phyloP scores from a whole-genome alignment of 2,113 vertebrate genomes.

The Thunnus maccoyii region DNA sequence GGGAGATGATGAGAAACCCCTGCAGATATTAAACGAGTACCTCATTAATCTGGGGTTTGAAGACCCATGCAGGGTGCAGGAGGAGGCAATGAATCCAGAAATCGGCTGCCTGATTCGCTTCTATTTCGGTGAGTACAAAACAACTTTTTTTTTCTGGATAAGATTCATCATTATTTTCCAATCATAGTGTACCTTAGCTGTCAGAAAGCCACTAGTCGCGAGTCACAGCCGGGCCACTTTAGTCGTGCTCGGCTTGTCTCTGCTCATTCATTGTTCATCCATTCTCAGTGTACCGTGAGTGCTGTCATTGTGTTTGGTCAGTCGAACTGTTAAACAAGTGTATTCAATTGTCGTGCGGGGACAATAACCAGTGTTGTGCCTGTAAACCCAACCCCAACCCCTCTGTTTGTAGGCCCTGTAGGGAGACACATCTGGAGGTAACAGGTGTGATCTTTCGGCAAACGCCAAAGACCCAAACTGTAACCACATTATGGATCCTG shows the following conservation, averaged over 20 bases:
- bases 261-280: slow-evolving; percentile 64
- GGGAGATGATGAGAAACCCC: slow-evolving; percentile 89
- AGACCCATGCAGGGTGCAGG: slow-evolving; percentile 91
- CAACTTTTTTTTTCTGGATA: not conserved
- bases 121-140: slow-evolving; percentile 88
- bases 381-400: slow-evolving; percentile 37
- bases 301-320: slow-evolving; percentile 73
- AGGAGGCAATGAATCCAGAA: slow-evolving; percentile 93
- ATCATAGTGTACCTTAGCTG: not conserved
- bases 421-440: slow-evolving; percentile 75
- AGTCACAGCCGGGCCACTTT: slow-evolving; percentile 24
- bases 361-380: slow-evolving; percentile 69
- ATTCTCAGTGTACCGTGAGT: slow-evolving; percentile 57
- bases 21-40: slow-evolving; percentile 93
- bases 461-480: slow-evolving; percentile 1
- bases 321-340: slow-evolving; percentile 66
- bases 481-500: not conserved
- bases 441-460: slow-evolving; percentile 66
- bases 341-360: slow-evolving; percentile 60
- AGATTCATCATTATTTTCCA: not conserved
- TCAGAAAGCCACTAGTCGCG: slow-evolving; percentile 13
- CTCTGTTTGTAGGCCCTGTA: slow-evolving; percentile 28
- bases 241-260: slow-evolving; percentile 31
- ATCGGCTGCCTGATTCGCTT: slow-evolving; percentile 93
- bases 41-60: slow-evolving; percentile 91